Conservation (phyloP, 2,888 invertebrate species). For the Sphinx pinastri region DNA sequence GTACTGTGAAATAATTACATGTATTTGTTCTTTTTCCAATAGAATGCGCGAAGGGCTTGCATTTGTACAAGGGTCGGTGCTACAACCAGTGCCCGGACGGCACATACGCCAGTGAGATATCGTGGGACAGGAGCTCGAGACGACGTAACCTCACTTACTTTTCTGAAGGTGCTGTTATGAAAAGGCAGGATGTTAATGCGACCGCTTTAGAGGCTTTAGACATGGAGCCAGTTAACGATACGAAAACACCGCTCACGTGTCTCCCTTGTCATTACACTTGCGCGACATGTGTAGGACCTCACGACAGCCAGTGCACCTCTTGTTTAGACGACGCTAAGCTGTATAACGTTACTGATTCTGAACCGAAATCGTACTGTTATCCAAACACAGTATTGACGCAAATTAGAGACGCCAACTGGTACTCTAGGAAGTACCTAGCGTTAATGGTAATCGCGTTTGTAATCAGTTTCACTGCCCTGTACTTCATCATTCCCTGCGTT, state of each 20-base stretch:
- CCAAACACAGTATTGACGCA: slow-evolving; percentile 72
- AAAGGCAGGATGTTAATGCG: slow-evolving; percentile 57
- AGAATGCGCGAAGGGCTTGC: slow-evolving; percentile 87
- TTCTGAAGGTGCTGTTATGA: slow-evolving; percentile 58
- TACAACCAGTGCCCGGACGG: slow-evolving; percentile 83
- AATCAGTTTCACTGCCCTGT: slow-evolving; percentile 57
- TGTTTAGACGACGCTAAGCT: slow-evolving; percentile 87
- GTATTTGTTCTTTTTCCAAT: slow-evolving; percentile 78
- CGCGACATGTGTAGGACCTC: slow-evolving; percentile 86
- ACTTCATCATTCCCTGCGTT: slow-evolving; percentile 55
- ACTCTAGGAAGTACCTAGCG: slow-evolving; percentile 72
- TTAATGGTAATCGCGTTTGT: slow-evolving; percentile 65
- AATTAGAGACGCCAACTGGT: slow-evolving; percentile 72
- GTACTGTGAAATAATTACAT: slow-evolving; percentile 63
- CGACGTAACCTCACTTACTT: slow-evolving; percentile 71
- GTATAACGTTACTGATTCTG: slow-evolving; percentile 66
- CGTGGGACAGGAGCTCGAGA: slow-evolving; percentile 67
- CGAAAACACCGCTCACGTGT: slow-evolving; percentile 77
- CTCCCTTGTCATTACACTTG: slow-evolving; percentile 90
- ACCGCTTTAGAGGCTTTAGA: slow-evolving; percentile 65
- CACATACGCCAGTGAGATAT: slow-evolving; percentile 74
- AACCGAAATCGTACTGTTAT: slow-evolving; percentile 78
- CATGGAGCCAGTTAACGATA: slow-evolving; percentile 59
- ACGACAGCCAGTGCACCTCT: slow-evolving; percentile 87
- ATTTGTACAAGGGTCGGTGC: slow-evolving; percentile 85